phyloP scores from a whole-genome alignment of 2,113 vertebrate species.

The Connochaetes taurinus region DNA sequence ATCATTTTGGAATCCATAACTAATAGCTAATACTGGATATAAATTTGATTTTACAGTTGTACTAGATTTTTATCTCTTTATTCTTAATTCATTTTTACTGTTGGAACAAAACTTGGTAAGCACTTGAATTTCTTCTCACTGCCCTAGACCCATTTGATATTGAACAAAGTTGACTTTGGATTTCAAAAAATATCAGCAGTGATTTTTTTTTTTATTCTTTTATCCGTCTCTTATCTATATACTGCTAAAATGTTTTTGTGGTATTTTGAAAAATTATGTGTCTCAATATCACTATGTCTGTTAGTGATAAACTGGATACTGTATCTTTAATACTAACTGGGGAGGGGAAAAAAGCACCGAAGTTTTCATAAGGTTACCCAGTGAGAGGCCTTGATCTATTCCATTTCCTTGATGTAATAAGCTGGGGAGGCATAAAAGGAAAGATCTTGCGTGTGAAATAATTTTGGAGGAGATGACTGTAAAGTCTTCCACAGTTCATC shows the following conservation, averaged over 20 bases:
- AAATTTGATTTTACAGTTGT: background rate
- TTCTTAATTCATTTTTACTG: slow-evolving; percentile 9
- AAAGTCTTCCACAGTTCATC: background rate
- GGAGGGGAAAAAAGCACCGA: background rate
- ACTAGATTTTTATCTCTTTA: background rate
- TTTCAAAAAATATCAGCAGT: background rate
- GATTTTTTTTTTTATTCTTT: background rate
- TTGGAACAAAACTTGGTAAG: background rate
- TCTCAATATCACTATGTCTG: background rate
- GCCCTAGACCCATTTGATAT: background rate
- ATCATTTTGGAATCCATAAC: slow-evolving; percentile 31
- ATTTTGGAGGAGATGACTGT: background rate
- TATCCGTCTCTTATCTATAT: background rate
- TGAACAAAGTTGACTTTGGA: background rate
- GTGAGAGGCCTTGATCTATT: background rate
- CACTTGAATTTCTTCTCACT: background rate
- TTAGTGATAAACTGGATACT: background rate
- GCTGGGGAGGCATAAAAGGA: background rate
- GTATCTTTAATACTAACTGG: background rate
- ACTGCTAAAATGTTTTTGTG: background rate
- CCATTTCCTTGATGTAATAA: background rate
- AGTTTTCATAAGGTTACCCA: background rate
- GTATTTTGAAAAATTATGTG: background rate
- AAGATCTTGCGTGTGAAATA: background rate
- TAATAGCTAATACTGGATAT: background rate